Base-by-base conservation (phyloP, 1,140 invertebrate genomes). In the Tetranychus urticae region DNA sequence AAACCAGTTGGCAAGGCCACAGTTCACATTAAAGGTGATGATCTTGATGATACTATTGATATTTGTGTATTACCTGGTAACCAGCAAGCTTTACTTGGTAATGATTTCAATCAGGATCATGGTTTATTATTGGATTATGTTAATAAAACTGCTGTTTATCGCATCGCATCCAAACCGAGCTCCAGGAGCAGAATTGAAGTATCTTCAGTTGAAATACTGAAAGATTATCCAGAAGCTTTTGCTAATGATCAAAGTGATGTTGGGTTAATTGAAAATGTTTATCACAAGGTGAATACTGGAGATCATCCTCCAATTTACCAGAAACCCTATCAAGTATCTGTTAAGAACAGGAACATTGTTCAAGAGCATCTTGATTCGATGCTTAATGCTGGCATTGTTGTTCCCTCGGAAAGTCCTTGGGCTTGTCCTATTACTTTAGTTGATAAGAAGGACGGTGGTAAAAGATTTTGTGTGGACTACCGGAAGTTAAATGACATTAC, bases 401-500 rank as follows among this genome's bases (percentile, higher is more conserved):
- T 33, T 35, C 39, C 58, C 36, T 46, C 39, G 7, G 36, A 42
- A n/a, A 47, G 42, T 35, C 58, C 57, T 12, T 58, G 57, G 57
- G 36, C 31, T 4, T 14, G 34, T 14, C 57, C 57, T 2, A 35
- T 58, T 39, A 13, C 37, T 8, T 35, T 58, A 13, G 39, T 58
- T 10, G 34, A 23, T 13, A 58, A 58, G 4, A 68, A 58, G n/a
- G 58, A 62, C 36, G 60, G 58, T 52, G 35, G 39, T 36, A 31
- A 46, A 23, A n/a, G 61, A 12, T 13, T 66, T 5, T 46, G 48
- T 54, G 13, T 63, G 14, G 56, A 61, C 57, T 63, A 59, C n/a
- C 46, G 54, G 6, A 36, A 55, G n/a, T 23, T 66, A 3, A 68
- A 61, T 58, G 42, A 56, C 54, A 62, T 63, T 33, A 57, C 48